Evolutionary conservation across 2,888 invertebrate species (phyloP).

Genomic region (Deilephila porcellus): DNA sequence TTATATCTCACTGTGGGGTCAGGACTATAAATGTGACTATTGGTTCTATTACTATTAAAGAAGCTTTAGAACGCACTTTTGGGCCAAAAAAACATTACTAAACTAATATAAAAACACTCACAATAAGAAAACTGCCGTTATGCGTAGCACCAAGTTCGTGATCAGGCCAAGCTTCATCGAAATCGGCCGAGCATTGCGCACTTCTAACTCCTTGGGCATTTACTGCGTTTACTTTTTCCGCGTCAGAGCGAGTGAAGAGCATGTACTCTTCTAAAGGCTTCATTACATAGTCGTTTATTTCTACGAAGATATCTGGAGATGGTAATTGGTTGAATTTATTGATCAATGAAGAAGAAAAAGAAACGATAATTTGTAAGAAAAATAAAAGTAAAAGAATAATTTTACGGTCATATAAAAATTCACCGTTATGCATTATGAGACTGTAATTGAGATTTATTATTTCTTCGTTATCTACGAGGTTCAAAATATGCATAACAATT

Average conservation of each 20-base stretch:
- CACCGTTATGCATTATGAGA: too few relatives aligned
- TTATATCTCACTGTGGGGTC: too few relatives aligned
- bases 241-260: slow-evolving; percentile 93
- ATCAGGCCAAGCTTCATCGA: slow-evolving; percentile 85
- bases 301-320: slow-evolving; percentile 91
- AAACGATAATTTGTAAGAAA: too few relatives aligned
- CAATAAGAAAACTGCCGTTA: slow-evolving; percentile 78
- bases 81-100: too few relatives aligned
- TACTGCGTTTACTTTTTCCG: slow-evolving; percentile 94
- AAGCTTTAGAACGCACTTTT: too few relatives aligned
- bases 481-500: too few relatives aligned
- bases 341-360: background rate
- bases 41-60: too few relatives aligned
- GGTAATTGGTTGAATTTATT: background rate
- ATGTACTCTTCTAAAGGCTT: slow-evolving; percentile 96
- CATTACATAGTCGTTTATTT: slow-evolving; percentile 92
- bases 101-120: slow-evolving; percentile 45
- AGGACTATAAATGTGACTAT: too few relatives aligned
- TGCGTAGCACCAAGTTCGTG: slow-evolving; percentile 72
- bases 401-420: too few relatives aligned
- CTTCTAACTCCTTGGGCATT: slow-evolving; percentile 94
- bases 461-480: too few relatives aligned
- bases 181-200: slow-evolving; percentile 93
- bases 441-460: too few relatives aligned
- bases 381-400: too few relatives aligned